A percentile compares a stretch with the other conserved stretches of the same genome.
Conservation (phyloP, 2,888 invertebrate genomes). For the Tiliacea aurago region DNA sequence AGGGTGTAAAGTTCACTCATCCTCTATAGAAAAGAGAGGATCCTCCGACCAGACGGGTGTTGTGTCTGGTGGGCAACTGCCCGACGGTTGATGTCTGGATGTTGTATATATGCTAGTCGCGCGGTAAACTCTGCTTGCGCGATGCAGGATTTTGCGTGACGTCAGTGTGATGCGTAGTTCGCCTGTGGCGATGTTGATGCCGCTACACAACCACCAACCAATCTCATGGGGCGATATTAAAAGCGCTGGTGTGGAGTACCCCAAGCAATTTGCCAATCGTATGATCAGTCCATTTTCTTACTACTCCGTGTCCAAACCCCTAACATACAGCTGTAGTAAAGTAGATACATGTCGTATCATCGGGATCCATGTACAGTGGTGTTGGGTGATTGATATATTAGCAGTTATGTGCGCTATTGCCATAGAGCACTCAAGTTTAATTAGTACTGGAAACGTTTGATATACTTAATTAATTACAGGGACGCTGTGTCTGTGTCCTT, state of each 20-base stretch:
- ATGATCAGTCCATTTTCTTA: constrained; percentile 15
- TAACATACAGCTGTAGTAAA: background rate
- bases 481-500: constrained; percentile 19
- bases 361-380: constrained; percentile 27
- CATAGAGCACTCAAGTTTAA: constrained; percentile 53
- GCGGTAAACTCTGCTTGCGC: too few relatives aligned
- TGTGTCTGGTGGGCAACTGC: too few relatives aligned
- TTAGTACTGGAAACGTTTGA: constrained; percentile 53
- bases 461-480: constrained; percentile 51
- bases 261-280: background rate
- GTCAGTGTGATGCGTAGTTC: too few relatives aligned
- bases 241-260: background rate
- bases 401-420: constrained; percentile 24
- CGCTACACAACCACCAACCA: too few relatives aligned
- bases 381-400: constrained; percentile 38
- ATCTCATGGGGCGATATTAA: background rate
- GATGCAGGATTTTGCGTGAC: too few relatives aligned
- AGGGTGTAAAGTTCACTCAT: too few relatives aligned
- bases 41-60: too few relatives aligned
- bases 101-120: too few relatives aligned
- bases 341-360: constrained; percentile 31
- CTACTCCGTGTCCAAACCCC: constrained; percentile 13
- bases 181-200: too few relatives aligned
- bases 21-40: too few relatives aligned
- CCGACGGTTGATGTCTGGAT: too few relatives aligned